phyloP scores from a whole-genome alignment of 2,888 invertebrate species.

The Drosophila vallismaia region DNA sequence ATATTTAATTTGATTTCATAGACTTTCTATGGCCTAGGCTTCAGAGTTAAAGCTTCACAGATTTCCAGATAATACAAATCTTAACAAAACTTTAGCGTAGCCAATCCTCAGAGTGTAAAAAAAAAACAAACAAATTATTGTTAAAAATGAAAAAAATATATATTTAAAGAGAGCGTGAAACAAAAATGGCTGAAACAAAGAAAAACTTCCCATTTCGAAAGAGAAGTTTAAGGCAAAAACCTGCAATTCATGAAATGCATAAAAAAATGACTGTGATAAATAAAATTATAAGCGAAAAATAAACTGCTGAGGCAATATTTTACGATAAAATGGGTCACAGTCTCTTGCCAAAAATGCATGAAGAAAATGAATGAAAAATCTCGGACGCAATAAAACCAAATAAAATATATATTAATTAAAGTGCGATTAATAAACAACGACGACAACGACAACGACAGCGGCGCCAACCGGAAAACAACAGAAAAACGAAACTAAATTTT shows the following conservation, averaged over 20 bases:
- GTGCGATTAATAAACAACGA: conserved; percentile 27
- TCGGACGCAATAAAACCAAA: conserved; percentile 8
- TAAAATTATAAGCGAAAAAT: conserved; percentile 25
- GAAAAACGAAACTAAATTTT: conserved; percentile 6
- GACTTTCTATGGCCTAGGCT: conserved; percentile 6
- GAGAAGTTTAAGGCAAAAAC: conserved; percentile 18
- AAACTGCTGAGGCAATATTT: conserved; percentile 33
- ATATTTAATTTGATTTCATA: no score
- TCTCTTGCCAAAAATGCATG: conserved; percentile 32
- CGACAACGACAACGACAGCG: conserved; percentile 53
- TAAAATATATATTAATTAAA: conserved; percentile 33
- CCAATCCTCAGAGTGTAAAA: not conserved
- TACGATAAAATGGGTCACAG: conserved; percentile 32
- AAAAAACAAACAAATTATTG: no score
- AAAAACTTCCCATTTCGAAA: conserved; percentile 12
- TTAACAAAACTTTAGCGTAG: conserved; percentile 24
- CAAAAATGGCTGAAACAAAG: conserved; percentile 15
- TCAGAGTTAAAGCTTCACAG: not conserved
- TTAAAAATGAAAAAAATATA: not conserved
- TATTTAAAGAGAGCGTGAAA: no score
- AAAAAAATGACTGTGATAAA: conserved; percentile 19
- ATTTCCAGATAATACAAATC: conserved; percentile 2
- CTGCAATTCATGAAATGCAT: not conserved
- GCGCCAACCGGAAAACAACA: conserved; percentile 32
- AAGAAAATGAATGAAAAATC: conserved; percentile 31